Evolutionary conservation across 2,113 vertebrate species (phyloP).

Genomic region (Pelobates fuscus): DNA sequence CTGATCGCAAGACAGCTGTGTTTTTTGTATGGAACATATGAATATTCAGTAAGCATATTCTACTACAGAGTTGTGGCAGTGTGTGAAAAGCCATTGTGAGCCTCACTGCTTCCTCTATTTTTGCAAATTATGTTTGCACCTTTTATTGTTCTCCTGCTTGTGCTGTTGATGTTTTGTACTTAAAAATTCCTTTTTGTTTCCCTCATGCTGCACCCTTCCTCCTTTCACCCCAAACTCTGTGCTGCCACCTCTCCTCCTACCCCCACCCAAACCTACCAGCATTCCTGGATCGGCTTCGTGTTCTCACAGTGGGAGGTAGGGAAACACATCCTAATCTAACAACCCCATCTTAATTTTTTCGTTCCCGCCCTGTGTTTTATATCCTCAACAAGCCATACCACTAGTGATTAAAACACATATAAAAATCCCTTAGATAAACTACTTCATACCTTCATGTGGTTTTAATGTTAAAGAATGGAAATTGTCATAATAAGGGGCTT

Average conservation of each 20-base stretch:
- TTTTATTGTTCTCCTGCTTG: slow-evolving; percentile 8
- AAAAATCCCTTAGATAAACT: no score
- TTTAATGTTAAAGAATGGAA: no score
- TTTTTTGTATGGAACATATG: neutral
- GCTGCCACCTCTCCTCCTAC: slow-evolving; percentile 55
- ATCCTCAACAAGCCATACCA: no score
- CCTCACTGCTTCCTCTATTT: neutral
- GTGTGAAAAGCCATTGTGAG: slow-evolving; percentile 2
- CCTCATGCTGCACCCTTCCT: slow-evolving; percentile 27
- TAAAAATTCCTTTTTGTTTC: slow-evolving; percentile 37
- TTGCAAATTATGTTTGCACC: slow-evolving; percentile 26
- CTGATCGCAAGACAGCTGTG: no score
- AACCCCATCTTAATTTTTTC: neutral
- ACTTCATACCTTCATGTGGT: no score
- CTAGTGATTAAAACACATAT: no score
- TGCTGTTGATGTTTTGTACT: slow-evolving; percentile 12
- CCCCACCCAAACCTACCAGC: slow-evolving; percentile 82
- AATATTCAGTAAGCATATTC: neutral
- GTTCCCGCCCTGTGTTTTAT: neutral
- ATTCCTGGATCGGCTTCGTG: slow-evolving; percentile 91
- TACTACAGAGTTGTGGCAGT: neutral
- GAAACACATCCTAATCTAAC: slow-evolving; percentile 54
- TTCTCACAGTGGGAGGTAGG: slow-evolving; percentile 98
- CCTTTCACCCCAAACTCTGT: neutral
- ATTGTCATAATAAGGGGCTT: no score